Conservation (phyloP, 2,797 vertebrate genomes). For the Nyctibius grandis region DNA sequence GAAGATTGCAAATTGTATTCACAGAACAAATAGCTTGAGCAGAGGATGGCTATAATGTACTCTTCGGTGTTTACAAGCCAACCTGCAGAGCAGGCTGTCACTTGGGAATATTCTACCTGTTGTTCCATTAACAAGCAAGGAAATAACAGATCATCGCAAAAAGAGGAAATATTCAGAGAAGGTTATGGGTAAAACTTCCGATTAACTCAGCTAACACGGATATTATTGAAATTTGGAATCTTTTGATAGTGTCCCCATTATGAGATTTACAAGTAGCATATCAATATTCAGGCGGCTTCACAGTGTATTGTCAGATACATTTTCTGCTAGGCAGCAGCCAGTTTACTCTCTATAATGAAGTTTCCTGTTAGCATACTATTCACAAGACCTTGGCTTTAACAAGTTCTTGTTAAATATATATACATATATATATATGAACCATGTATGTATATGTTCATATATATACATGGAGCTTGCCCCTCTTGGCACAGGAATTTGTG, state of each 20-base stretch:
- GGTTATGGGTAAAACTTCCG: not conserved
- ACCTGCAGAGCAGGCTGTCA: not conserved
- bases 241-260: not conserved
- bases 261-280: not conserved
- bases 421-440: too few species aligned
- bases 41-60: not conserved
- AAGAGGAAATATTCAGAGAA: not conserved
- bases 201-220: not conserved
- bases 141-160: not conserved
- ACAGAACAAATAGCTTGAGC: not conserved
- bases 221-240: not conserved
- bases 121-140: not conserved
- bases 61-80: not conserved
- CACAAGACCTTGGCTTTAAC: not conserved
- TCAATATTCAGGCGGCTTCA: not conserved
- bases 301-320: not conserved
- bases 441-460: not conserved
- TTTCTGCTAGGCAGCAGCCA: not conserved
- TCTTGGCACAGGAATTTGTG: not conserved
- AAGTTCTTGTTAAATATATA: too few species aligned
- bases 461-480: not conserved
- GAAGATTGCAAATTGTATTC: not conserved
- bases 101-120: constrained; percentile 17
- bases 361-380: not conserved
- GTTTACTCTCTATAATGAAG: not conserved